These are phyloP conservation scores for Hyles lineata DNA, from an alignment of 2,888 invertebrate genomes.

Conservation along the genomic window DNA sequence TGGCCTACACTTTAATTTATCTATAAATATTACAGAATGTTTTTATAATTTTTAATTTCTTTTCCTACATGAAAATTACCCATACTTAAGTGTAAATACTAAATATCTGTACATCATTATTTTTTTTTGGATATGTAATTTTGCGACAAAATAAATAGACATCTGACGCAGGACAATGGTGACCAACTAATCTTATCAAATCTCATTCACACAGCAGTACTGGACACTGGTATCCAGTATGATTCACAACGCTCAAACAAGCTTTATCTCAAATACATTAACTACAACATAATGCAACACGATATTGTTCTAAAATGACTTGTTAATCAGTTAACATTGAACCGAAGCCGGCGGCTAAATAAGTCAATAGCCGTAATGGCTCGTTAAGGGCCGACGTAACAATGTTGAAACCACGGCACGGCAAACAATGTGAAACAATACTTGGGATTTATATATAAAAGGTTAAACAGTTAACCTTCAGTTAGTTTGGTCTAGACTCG, in stretches of 20 bases:
- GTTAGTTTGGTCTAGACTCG: conserved; percentile 46
- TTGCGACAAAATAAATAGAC: too few relatives aligned
- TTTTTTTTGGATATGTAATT: too few relatives aligned
- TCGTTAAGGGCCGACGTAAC: conserved; percentile 44
- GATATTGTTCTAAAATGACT: conserved; percentile 63
- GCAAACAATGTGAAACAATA: conserved; percentile 32
- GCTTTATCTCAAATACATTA: conserved; percentile 9
- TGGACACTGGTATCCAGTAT: not conserved
- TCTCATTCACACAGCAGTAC: too few relatives aligned
- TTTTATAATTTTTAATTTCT: too few relatives aligned
- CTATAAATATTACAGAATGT: too few relatives aligned
- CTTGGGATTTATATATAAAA: conserved; percentile 21
- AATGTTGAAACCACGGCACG: conserved; percentile 30
- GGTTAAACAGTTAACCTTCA: conserved; percentile 31
- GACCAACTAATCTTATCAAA: too few relatives aligned
- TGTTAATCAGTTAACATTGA: conserved; percentile 60
- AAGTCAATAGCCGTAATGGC: conserved; percentile 58
- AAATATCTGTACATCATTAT: too few relatives aligned
- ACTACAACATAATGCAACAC: conserved; percentile 26
- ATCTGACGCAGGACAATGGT: too few relatives aligned
- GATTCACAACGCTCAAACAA: conserved; percentile 19
- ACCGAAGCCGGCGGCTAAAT: conserved; percentile 58
- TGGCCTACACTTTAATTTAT: too few relatives aligned
- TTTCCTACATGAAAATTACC: too few relatives aligned
- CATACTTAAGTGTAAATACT: too few relatives aligned